Evolutionary conservation across 2,888 invertebrate genomes (phyloP).

Genomic region (Phortica magna): DNA sequence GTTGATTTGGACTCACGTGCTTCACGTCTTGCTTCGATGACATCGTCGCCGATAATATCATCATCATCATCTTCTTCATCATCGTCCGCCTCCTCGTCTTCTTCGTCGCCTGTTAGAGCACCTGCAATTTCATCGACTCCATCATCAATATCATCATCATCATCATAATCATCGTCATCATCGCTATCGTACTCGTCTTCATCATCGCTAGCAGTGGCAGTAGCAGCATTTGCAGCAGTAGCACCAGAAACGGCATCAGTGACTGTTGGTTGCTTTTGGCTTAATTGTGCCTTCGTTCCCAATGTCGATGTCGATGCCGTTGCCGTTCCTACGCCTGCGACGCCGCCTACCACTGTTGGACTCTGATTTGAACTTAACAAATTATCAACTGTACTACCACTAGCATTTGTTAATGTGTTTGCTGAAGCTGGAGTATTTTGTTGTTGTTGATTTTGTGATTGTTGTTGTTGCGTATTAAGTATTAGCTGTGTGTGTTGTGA

Average conservation of each 20-base stretch:
- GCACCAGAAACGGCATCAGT: slow-evolving; percentile 33
- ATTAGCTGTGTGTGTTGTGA: slow-evolving; percentile 41
- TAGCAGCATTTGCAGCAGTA: slow-evolving; percentile 73
- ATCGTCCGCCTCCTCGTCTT: slow-evolving; percentile 82
- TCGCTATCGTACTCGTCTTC: slow-evolving; percentile 54
- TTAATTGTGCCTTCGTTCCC: neutral
- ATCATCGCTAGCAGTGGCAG: slow-evolving; percentile 75
- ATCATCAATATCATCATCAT: slow-evolving; percentile 77
- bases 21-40: slow-evolving; percentile 83
- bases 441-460: slow-evolving; percentile 49
- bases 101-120: slow-evolving; percentile 84
- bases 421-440: slow-evolving; percentile 43
- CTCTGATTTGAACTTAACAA: slow-evolving; percentile 43
- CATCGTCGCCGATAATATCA: slow-evolving; percentile 82
- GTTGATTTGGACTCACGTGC: slow-evolving; percentile 92
- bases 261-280: slow-evolving; percentile 69
- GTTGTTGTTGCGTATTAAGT: slow-evolving; percentile 49
- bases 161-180: slow-evolving; percentile 74
- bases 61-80: slow-evolving; percentile 84
- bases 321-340: slow-evolving; percentile 49
- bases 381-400: slow-evolving; percentile 18
- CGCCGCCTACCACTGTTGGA: slow-evolving; percentile 38
- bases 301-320: slow-evolving; percentile 35
- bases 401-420: slow-evolving; percentile 47
- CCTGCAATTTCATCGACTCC: slow-evolving; percentile 84